phyloP scores from a whole-genome alignment of 2,888 invertebrate species.

The Heliconius ismenius region DNA sequence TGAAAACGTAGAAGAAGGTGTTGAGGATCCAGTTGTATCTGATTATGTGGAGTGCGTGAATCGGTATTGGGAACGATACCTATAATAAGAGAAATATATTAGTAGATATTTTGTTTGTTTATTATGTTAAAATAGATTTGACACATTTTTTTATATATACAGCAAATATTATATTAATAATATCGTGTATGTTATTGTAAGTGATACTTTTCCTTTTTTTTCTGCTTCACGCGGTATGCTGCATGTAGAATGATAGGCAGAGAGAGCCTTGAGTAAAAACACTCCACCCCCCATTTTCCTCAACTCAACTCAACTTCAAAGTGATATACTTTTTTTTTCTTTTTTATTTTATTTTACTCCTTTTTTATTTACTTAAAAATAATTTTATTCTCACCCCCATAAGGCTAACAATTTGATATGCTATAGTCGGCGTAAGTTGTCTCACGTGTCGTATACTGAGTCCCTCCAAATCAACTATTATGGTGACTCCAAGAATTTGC shows the following conservation, averaged over 20 bases:
- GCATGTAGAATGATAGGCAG: too few relatives aligned
- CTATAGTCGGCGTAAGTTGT: conserved; percentile 66
- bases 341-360: too few relatives aligned
- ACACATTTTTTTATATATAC: too few relatives aligned
- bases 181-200: too few relatives aligned
- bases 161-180: too few relatives aligned
- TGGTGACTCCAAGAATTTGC: conserved; percentile 72
- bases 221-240: too few relatives aligned
- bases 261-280: too few relatives aligned
- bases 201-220: too few relatives aligned
- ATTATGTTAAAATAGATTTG: too few relatives aligned
- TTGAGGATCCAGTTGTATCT: conserved; percentile 91
- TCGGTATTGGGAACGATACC: conserved; percentile 87
- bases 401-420: conserved; percentile 68
- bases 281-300: too few relatives aligned
- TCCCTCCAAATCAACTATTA: conserved; percentile 72
- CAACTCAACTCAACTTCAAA: too few relatives aligned
- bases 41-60: conserved; percentile 87
- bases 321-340: too few relatives aligned
- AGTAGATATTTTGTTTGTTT: background rate
- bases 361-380: background rate
- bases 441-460: conserved; percentile 63
- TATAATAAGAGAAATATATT: conserved; percentile 54
- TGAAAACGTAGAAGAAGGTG: conserved; percentile 87
- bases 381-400: conserved; percentile 63